Evolutionary conservation across 2,797 vertebrate genomes (phyloP).

Genomic region (Pipistrellus pipistrellus): DNA sequence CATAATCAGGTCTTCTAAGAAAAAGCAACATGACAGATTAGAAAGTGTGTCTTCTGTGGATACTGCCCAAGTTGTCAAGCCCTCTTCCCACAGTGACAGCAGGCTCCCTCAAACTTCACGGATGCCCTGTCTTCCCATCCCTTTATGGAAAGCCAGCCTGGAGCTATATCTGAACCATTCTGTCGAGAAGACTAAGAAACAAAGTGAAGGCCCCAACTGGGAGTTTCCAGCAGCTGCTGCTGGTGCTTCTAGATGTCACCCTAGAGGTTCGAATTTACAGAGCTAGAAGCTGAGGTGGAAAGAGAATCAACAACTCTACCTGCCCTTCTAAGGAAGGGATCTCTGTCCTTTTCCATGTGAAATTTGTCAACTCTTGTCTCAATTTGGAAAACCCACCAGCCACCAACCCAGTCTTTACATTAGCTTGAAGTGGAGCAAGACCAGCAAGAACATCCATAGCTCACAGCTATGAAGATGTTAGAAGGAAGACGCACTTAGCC

Average conservation of each 20-base stretch:
- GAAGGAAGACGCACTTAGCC: conserved; percentile 62
- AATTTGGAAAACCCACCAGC: conserved; percentile 76
- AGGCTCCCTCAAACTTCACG: conserved; percentile 86
- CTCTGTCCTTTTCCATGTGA: conserved; percentile 36
- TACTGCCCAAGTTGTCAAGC: conserved; percentile 86
- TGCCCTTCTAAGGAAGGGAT: conserved; percentile 75
- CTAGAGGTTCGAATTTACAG: conserved; percentile 64
- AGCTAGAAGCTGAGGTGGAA: neutral
- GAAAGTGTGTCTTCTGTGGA: conserved; percentile 87
- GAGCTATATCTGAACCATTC: conserved; percentile 85
- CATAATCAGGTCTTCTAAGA: conserved; percentile 87
- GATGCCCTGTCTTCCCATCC: conserved; percentile 84
- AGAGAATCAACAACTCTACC: conserved; percentile 47
- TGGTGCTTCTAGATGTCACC: conserved; percentile 81
- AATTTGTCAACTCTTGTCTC: conserved; percentile 81
- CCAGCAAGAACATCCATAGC: conserved; percentile 43
- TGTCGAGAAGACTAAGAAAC: conserved; percentile 82
- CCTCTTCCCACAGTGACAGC: conserved; percentile 85
- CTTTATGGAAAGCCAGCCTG: conserved; percentile 86
- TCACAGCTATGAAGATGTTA: conserved; percentile 72
- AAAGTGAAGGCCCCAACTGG: conserved; percentile 84
- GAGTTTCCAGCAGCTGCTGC: conserved; percentile 85
- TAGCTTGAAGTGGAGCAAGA: neutral
- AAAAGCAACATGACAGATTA: conserved; percentile 89
- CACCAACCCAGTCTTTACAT: conserved; percentile 10